A percentile compares a stretch with the other conserved stretches of the same genome.
Conservation (phyloP, 2,797 vertebrate genomes). For the Hoplostethus atlanticus region DNA sequence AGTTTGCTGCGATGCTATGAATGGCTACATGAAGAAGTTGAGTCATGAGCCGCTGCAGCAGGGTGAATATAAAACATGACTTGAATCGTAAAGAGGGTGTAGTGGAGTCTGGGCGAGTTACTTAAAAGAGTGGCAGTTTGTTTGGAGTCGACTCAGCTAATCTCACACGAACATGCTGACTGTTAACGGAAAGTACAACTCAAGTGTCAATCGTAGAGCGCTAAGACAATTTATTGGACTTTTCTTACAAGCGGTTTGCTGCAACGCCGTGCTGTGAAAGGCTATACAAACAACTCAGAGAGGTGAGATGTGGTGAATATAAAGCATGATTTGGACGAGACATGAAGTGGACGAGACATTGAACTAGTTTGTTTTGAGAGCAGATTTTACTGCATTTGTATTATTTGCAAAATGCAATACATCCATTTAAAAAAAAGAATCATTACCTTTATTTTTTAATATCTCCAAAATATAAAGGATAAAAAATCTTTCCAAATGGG, state of each 20-base stretch:
- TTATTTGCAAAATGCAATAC: too few species aligned
- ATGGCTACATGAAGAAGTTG: neutral
- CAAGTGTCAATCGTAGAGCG: neutral
- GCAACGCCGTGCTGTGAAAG: neutral
- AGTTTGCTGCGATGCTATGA: neutral
- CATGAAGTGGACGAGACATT: neutral
- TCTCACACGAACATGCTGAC: neutral
- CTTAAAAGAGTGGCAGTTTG: neutral
- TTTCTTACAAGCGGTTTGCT: neutral
- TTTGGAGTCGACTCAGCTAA: slow-evolving; percentile 32
- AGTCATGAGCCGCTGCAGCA: neutral
- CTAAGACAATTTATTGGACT: slow-evolving; percentile 3
- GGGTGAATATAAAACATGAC: slow-evolving; percentile 5
- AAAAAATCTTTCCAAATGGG: too few species aligned
- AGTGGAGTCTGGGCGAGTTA: slow-evolving; percentile 4
- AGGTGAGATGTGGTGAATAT: neutral
- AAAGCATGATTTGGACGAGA: neutral
- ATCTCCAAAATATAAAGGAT: too few species aligned
- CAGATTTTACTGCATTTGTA: neutral
- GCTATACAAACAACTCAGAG: neutral
- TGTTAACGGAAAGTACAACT: neutral
- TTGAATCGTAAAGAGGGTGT: neutral
- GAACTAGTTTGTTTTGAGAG: neutral
- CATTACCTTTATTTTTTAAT: too few species aligned
- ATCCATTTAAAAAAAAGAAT: too few species aligned